A percentile compares a stretch with the other conserved stretches of the same genome.
phyloP scores from a whole-genome alignment of 2,888 invertebrate genomes.

The Ochropacha duplaris region DNA sequence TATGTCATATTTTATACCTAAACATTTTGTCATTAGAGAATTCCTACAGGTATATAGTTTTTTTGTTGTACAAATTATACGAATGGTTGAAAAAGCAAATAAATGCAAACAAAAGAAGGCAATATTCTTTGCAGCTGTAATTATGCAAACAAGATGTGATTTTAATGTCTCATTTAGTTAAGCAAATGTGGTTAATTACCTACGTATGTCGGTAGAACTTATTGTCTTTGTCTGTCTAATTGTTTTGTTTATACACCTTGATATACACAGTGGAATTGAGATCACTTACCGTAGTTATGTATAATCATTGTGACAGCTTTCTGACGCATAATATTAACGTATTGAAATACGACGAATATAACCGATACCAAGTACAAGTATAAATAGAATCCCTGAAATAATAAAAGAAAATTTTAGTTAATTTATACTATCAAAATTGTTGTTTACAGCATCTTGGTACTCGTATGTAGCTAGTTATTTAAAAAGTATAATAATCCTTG shows the following conservation, averaged over 20 bases:
- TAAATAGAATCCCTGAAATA: conserved; percentile 90
- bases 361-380: conserved; percentile 91
- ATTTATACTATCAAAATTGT: neutral
- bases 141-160: conserved; percentile 81
- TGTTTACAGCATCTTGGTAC: too few species aligned
- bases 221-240: conserved; percentile 26
- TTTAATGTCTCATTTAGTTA: conserved; percentile 81
- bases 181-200: conserved; percentile 76
- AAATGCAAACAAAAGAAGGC: conserved; percentile 72
- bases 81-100: conserved; percentile 64
- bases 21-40: conserved; percentile 6
- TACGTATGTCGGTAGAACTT: conserved; percentile 31
- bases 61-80: conserved; percentile 37
- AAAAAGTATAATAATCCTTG: too few species aligned
- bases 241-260: conserved; percentile 26
- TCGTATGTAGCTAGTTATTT: too few species aligned
- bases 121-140: conserved; percentile 71
- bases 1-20: conserved; percentile 15
- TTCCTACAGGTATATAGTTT: neutral
- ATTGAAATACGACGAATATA: conserved; percentile 88
- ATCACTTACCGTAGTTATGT: conserved; percentile 71
- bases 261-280: conserved; percentile 20
- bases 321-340: conserved; percentile 85
- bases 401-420: neutral
- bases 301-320: conserved; percentile 85